Base-by-base conservation (phyloP, 2,113 vertebrate genomes). In the Dasyprocta punctata region DNA sequence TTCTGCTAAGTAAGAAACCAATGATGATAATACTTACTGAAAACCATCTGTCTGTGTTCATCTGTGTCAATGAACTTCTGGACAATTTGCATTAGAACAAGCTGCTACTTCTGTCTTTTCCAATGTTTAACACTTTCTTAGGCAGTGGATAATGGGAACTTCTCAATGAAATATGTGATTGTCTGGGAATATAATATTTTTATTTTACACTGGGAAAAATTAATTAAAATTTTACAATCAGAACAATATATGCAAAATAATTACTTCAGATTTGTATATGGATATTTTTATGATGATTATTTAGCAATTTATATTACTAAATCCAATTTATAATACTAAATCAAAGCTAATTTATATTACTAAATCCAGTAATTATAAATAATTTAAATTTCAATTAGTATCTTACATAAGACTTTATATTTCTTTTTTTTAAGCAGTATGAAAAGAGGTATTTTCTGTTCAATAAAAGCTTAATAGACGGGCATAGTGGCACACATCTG, bases 31-130 rank as follows among this genome's bases (percentile, higher is more conserved):
- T 96, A 56, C 89, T 98, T 94, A 91, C 73, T 93, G 94, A 91
- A 98, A 98, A 98, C 97, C 98, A 98, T 98, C 98, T 98, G 98
- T 98, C 98, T 97, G 91, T 90, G 95, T 92, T 98, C 91, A 98
- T 98, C 98, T 98, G 75, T 98, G 89, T 97, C 0, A 96, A 0
- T 95, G 98, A 97, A 98, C 49, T 96, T 98, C 80, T 85, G 75
- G 91, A 81, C 44, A 89, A 98, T 98, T 98, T 98, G 89, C 97
- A 96, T 98, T 97, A 97, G 30, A 87, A 96, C 97, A 98, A 98
- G 96, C 97, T 98, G 96, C 97, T 97, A 94, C 73, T 98, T 98
- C 85, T 97, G 97, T 93, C 86, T 95, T 96, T 98, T 94, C 93
- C 98, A 98, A 38, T 13, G 10, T 95, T 98, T 97, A 98, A 97